Conservation (phyloP, 2,797 vertebrate genomes). For the Saxicola maurus region DNA sequence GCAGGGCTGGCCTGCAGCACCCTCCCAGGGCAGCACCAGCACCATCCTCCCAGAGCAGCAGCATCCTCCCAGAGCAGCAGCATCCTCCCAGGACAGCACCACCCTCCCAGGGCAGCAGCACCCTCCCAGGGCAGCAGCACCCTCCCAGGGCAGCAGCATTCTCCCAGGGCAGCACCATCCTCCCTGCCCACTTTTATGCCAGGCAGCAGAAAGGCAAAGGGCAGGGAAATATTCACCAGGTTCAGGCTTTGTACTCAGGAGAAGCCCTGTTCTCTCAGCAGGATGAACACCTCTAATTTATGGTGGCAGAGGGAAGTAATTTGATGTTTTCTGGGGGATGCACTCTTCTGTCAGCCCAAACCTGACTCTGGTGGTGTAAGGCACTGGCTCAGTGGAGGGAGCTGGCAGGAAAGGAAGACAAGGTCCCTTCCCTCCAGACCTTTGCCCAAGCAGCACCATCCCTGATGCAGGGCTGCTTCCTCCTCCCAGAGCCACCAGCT, state of each 20-base stretch:
- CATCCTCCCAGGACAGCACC: background rate
- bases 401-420: background rate
- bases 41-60: background rate
- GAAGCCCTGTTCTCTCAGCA: background rate
- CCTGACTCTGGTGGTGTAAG: accelerated
- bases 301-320: background rate
- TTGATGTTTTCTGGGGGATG: background rate
- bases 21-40: background rate
- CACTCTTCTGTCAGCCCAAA: background rate
- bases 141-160: background rate
- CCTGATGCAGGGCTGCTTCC: accelerated
- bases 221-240: background rate
- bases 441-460: background rate
- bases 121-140: background rate
- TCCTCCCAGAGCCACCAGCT: background rate
- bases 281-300: background rate
- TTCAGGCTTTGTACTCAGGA: background rate
- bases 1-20: background rate
- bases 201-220: background rate
- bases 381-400: background rate
- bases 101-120: background rate
- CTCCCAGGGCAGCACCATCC: background rate
- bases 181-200: background rate
- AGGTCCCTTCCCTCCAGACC: background rate
- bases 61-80: background rate